Conservation (phyloP, 2,797 vertebrate species). For the Valencia hispanica region DNA sequence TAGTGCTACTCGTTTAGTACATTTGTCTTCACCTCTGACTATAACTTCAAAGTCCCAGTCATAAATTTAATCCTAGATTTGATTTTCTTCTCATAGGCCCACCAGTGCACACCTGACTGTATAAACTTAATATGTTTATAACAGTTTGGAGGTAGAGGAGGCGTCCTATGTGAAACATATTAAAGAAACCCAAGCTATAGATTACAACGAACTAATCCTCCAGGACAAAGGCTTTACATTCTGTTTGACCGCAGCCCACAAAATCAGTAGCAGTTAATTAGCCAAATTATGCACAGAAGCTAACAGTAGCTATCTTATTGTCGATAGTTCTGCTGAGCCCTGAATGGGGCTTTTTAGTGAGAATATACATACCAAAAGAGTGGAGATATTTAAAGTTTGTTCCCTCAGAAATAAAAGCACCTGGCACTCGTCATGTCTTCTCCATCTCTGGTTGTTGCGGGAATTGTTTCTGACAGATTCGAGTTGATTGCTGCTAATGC, state of each 20-base stretch:
- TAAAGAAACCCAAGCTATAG: not conserved
- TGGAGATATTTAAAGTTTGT: slow-evolving; percentile 20
- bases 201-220: not conserved
- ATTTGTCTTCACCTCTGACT: not conserved
- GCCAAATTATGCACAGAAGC: slow-evolving; percentile 10
- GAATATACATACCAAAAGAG: slow-evolving; percentile 59
- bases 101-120: not conserved
- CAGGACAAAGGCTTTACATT: not conserved
- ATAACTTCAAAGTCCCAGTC: not conserved
- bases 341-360: not conserved
- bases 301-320: slow-evolving; percentile 11
- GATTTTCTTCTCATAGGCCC: not conserved
- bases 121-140: not conserved
- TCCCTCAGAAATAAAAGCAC: slow-evolving; percentile 31
- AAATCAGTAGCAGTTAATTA: slow-evolving; percentile 4
- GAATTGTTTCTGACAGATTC: slow-evolving; percentile 14
- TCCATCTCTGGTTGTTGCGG: slow-evolving; percentile 18
- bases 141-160: not conserved
- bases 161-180: not conserved
- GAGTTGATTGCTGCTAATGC: slow-evolving; percentile 12
- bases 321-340: not conserved
- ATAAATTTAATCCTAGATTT: not conserved
- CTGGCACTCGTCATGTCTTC: slow-evolving; percentile 46
- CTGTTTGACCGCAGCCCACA: not conserved
- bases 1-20: too few species aligned